A percentile compares a stretch with the other conserved stretches of the same genome.
Evolutionary conservation across 2,888 invertebrate species (phyloP).

Genomic region (Mythimna loreyi): DNA sequence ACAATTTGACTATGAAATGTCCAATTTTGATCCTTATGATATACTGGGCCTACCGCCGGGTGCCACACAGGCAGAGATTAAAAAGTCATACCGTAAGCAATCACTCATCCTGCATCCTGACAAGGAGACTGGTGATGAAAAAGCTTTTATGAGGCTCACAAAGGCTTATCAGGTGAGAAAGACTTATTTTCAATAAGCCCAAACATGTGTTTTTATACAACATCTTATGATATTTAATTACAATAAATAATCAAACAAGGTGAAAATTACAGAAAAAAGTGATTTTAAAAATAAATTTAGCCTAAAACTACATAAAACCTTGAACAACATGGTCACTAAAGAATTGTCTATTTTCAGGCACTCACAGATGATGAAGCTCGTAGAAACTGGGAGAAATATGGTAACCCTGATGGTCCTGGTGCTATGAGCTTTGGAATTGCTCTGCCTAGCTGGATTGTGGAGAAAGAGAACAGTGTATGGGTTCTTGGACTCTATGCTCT

Average conservation of each 20-base stretch:
- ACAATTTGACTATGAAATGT: constrained; percentile 99
- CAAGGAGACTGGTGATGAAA: constrained; percentile 99
- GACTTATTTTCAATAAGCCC: not conserved
- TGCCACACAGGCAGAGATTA: constrained; percentile 96
- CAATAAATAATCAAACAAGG: not conserved
- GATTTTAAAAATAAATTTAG: not conserved
- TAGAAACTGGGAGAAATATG: constrained; percentile 99
- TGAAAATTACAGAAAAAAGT: no score
- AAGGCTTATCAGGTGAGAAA: constrained; percentile 96
- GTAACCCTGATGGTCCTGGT: constrained; percentile 99
- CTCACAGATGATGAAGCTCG: constrained; percentile 99
- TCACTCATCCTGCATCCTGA: constrained; percentile 99
- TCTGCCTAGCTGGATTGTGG: constrained; percentile 99
- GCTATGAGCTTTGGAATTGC: constrained; percentile 99
- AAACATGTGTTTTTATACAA: not conserved
- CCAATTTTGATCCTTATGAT: constrained; percentile 99
- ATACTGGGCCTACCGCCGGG: constrained; percentile 97
- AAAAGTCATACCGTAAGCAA: constrained; percentile 98
- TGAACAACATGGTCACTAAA: not conserved
- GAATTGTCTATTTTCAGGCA: constrained; percentile 89
- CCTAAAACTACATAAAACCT: not conserved
- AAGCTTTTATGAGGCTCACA: constrained; percentile 99
- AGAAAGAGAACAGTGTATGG: constrained; percentile 99
- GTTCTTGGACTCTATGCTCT: constrained; percentile 98
- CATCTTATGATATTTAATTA: not conserved